A percentile compares a stretch with the other conserved stretches of the same genome.
phyloP scores from a whole-genome alignment of 2,797 vertebrate genomes.

The Anguilla anguilla region DNA sequence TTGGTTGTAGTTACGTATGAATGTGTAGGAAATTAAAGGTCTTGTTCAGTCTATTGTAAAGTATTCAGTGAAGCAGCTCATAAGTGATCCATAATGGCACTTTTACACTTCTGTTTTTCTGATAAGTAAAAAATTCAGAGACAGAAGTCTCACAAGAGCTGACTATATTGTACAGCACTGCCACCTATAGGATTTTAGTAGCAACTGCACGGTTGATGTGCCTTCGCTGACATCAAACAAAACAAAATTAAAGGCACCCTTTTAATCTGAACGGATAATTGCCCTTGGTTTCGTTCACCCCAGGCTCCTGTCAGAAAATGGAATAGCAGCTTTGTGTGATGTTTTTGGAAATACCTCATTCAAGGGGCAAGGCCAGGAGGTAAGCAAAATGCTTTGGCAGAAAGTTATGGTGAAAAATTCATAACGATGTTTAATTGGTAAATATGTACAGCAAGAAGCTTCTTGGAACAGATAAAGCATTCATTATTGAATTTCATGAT shows the following conservation, averaged over 20 bases:
- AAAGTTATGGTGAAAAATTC: not conserved
- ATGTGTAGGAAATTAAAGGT: not conserved
- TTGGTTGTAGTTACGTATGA: no score
- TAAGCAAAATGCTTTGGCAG: slow-evolving; percentile 14
- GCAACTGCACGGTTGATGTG: not conserved
- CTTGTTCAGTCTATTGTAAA: not conserved
- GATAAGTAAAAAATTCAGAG: no score
- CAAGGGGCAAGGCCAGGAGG: slow-evolving; percentile 37
- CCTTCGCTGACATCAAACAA: not conserved
- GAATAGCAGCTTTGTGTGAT: slow-evolving; percentile 23
- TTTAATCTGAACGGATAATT: not conserved
- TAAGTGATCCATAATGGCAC: not conserved
- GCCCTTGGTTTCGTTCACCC: not conserved
- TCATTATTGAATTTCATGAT: no score
- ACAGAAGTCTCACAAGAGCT: no score
- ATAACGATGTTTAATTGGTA: not conserved
- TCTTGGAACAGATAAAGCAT: no score
- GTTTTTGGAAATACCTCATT: slow-evolving; percentile 28
- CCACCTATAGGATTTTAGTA: slow-evolving; percentile 32
- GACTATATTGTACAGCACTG: not conserved
- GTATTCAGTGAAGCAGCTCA: not conserved
- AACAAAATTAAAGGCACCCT: not conserved
- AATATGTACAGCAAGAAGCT: not conserved
- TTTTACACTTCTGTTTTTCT: not conserved
- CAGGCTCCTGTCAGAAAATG: slow-evolving; percentile 36